Conservation (phyloP, 2,113 vertebrate species). For the Pollimyrus isidori region DNA sequence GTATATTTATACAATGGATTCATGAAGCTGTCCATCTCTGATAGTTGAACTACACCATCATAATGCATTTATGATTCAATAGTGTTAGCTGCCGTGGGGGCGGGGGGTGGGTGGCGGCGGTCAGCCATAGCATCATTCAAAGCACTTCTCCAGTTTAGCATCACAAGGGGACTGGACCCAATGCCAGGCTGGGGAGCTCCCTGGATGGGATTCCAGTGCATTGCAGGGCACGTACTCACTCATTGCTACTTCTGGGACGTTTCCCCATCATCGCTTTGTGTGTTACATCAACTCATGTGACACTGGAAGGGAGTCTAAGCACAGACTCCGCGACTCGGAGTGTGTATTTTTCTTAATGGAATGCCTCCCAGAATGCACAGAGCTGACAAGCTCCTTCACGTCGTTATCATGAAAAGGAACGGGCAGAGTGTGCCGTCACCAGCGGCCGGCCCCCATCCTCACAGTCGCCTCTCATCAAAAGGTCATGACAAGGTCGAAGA, state of each 20-base stretch:
- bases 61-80: too few relatives aligned
- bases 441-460: neutral
- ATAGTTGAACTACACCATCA: too few relatives aligned
- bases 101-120: too few relatives aligned
- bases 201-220: neutral
- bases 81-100: too few relatives aligned
- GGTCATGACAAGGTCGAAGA: neutral
- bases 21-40: too few relatives aligned
- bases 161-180: neutral
- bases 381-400: neutral
- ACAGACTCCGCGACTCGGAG: neutral
- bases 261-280: neutral
- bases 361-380: neutral
- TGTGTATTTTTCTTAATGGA: neutral
- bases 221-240: neutral
- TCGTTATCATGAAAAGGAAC: neutral
- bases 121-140: too few relatives aligned
- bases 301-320: neutral
- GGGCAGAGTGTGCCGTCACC: neutral
- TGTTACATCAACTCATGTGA: neutral
- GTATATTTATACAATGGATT: too few relatives aligned
- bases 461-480: neutral
- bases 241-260: neutral
- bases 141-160: neutral
- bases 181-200: neutral